These are phyloP conservation scores for Dasypolia templi DNA, from an alignment of 2,888 invertebrate genomes.

Conservation along the genomic window DNA sequence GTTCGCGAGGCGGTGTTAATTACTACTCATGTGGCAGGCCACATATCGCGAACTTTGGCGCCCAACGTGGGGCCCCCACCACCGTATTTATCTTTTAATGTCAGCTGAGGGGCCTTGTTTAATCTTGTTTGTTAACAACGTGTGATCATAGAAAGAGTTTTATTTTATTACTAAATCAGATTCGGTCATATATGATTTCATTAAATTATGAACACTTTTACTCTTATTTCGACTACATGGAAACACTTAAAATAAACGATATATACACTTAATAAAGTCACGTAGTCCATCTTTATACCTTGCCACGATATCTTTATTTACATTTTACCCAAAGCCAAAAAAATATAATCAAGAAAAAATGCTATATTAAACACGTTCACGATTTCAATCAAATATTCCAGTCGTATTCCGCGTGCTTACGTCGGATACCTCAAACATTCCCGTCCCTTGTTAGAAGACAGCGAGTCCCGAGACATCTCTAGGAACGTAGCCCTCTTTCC, in stretches of 20 bases:
- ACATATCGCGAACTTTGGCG: conserved; percentile 89
- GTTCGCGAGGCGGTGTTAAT: conserved; percentile 86
- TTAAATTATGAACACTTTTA: conserved; percentile 15
- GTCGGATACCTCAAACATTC: conserved; percentile 85
- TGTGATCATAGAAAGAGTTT: conserved; percentile 75
- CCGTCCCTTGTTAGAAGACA: conserved; percentile 83
- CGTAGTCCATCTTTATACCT: neutral
- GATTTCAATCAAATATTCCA: conserved; percentile 86
- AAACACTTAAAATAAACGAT: neutral
- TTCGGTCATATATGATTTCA: conserved; percentile 33
- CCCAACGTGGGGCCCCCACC: conserved; percentile 80
- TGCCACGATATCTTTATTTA: conserved; percentile 11
- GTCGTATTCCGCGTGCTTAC: conserved; percentile 81
- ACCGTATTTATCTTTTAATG: conserved; percentile 86
- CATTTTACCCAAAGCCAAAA: conserved; percentile 24
- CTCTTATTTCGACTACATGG: neutral
- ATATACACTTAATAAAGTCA: conserved; percentile 9
- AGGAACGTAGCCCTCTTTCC: conserved; percentile 77
- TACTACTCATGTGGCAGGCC: conserved; percentile 89
- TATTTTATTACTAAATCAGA: conserved; percentile 58
- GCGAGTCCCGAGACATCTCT: conserved; percentile 73
- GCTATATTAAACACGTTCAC: conserved; percentile 80
- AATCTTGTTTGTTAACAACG: conserved; percentile 76
- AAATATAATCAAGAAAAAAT: conserved; percentile 71
- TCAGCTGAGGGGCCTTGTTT: conserved; percentile 76